phyloP scores from a whole-genome alignment of 1,140 invertebrate species.

The Calosoma granatense region DNA sequence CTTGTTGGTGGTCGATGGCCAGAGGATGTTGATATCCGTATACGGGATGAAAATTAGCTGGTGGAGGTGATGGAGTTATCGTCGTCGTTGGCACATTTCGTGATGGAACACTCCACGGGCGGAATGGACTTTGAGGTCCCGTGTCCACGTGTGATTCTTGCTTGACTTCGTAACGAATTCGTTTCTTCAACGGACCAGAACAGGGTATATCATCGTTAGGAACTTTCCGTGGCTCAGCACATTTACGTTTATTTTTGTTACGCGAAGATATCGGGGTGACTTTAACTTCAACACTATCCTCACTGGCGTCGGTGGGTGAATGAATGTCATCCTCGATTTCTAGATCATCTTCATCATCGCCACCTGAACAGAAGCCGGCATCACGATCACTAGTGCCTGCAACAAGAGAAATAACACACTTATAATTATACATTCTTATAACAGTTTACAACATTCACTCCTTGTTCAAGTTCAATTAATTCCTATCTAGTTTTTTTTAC shows the following conservation, averaged over 20 bases:
- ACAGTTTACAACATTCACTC: no score
- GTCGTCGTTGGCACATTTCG: background rate
- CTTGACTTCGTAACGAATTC: slow-evolving; percentile 42
- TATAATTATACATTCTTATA: no score
- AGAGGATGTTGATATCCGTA: slow-evolving; percentile 19
- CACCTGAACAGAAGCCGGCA: slow-evolving; percentile 58
- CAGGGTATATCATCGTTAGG: slow-evolving; percentile 22
- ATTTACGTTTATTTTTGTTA: slow-evolving; percentile 57
- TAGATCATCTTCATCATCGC: slow-evolving; percentile 44
- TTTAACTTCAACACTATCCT: slow-evolving; percentile 63
- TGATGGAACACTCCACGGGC: slow-evolving; percentile 39
- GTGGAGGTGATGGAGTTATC: slow-evolving; percentile 5
- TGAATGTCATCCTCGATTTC: slow-evolving; percentile 41
- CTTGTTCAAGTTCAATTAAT: no score
- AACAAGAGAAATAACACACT: slow-evolving; percentile 22
- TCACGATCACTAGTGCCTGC: slow-evolving; percentile 44
- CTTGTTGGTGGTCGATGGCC: slow-evolving; percentile 28
- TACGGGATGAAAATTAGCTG: slow-evolving; percentile 16
- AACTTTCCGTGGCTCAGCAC: slow-evolving; percentile 55
- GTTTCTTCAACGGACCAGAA: slow-evolving; percentile 53
- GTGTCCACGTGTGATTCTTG: slow-evolving; percentile 11
- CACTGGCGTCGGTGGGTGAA: slow-evolving; percentile 47
- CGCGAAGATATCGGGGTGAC: slow-evolving; percentile 48
- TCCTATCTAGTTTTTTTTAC: no score
- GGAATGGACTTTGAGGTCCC: slow-evolving; percentile 37